Evolutionary conservation across 1,140 invertebrate species (phyloP).

Genomic region (Plectrocnemia conspersa): DNA sequence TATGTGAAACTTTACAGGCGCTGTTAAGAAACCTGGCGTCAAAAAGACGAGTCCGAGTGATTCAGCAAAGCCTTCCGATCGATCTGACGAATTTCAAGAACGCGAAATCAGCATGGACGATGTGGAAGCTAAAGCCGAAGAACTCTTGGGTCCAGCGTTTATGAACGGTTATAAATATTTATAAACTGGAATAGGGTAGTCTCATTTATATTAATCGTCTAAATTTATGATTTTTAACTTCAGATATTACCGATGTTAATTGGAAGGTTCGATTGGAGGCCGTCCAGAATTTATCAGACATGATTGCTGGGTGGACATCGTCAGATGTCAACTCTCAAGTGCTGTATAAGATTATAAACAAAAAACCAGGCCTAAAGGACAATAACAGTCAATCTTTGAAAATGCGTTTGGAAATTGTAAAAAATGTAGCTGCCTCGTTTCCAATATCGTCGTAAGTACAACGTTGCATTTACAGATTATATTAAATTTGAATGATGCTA

Average conservation of each 20-base stretch:
- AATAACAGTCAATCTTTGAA: slow-evolving; percentile 93
- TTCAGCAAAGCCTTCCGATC: slow-evolving; percentile 7
- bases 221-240: slow-evolving; percentile 39
- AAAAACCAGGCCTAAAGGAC: slow-evolving; percentile 88
- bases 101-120: slow-evolving; percentile 62
- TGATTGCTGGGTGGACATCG: slow-evolving; percentile 58
- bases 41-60: slow-evolving; percentile 32
- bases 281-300: slow-evolving; percentile 66
- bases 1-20: too few relatives aligned
- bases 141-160: slow-evolving; percentile 53
- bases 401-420: slow-evolving; percentile 71
- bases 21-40: slow-evolving; percentile 26
- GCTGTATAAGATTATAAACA: slow-evolving; percentile 67
- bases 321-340: slow-evolving; percentile 69
- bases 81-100: slow-evolving; percentile 40
- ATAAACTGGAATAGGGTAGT: not conserved
- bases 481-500: not conserved
- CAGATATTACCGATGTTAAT: slow-evolving; percentile 69
- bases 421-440: slow-evolving; percentile 71
- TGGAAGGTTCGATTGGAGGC: slow-evolving; percentile 83
- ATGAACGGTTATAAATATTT: slow-evolving; percentile 25
- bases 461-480: not conserved
- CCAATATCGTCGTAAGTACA: slow-evolving; percentile 59
- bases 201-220: not conserved
- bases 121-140: slow-evolving; percentile 63